These are phyloP conservation scores for Slavum lentiscoides DNA, from an alignment of 2,888 invertebrate species.

Conservation along the genomic window DNA sequence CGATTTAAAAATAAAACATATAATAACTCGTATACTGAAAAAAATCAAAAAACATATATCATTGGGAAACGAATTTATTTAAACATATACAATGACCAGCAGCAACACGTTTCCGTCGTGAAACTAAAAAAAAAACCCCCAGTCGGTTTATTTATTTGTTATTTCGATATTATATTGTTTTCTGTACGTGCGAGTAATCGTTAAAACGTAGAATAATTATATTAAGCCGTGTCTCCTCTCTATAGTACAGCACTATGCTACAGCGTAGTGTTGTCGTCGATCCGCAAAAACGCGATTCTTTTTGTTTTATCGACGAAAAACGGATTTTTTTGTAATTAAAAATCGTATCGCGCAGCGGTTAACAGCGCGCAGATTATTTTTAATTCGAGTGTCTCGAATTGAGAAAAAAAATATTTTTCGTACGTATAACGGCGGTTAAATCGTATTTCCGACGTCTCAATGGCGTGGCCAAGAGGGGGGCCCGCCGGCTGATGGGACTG, in stretches of 20 bases:
- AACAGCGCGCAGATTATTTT: not conserved
- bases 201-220: not conserved
- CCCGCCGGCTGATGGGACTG: no score
- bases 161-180: not conserved
- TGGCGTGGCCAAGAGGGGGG: no score
- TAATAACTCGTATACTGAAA: no score
- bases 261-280: no score
- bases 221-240: not conserved
- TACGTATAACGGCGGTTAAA: no score
- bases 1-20: no score
- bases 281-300: not conserved
- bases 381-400: not conserved
- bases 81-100: no score
- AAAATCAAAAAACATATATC: no score
- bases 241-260: no score
- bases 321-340: not conserved
- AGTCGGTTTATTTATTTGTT: not conserved
- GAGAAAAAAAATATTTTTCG: no score
- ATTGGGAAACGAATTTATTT: no score
- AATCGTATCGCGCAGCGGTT: not conserved
- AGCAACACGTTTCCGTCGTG: not conserved
- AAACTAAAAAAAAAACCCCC: not conserved
- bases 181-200: not conserved
- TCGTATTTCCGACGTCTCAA: no score
- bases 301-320: not conserved